A percentile compares a stretch with the other conserved stretches of the same genome.
These are phyloP conservation scores for Melanaphis sacchari DNA, from an alignment of 1,140 invertebrate species.

Conservation along the genomic window DNA sequence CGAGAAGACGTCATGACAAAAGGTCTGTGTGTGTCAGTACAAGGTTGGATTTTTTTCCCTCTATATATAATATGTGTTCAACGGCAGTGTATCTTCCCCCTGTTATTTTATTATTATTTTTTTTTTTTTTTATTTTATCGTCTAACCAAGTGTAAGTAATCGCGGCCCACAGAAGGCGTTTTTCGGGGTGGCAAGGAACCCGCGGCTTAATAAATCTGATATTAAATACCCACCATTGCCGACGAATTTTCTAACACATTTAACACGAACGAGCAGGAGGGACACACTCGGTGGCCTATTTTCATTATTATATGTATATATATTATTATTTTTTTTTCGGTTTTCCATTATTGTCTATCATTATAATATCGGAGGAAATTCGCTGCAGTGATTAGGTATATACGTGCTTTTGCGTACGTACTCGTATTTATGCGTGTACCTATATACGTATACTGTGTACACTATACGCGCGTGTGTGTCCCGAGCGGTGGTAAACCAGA, in stretches of 20 bases:
- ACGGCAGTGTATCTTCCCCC: conserved; percentile 19
- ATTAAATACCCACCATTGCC: conserved; percentile 53
- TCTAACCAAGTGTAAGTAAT: conserved; percentile 51
- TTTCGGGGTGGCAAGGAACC: not conserved
- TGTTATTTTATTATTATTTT: conserved; percentile 42
- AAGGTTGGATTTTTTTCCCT: conserved; percentile 26
- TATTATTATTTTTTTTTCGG: too few relatives aligned
- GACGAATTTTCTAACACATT: conserved; percentile 57
- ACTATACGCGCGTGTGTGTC: not conserved
- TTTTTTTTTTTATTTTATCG: conserved; percentile 37
- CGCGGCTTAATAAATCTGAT: conserved; percentile 56
- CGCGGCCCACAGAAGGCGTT: conserved; percentile 52
- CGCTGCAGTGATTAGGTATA: conserved; percentile 34
- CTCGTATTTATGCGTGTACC: too few relatives aligned
- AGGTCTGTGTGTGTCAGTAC: conserved; percentile 25
- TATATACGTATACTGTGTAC: too few relatives aligned
- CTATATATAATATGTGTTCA: not conserved
- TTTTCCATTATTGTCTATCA: not conserved
- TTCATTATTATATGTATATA: too few relatives aligned
- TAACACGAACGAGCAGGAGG: conserved; percentile 47
- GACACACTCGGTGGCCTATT: conserved; percentile 41
- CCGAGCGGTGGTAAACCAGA: not conserved
- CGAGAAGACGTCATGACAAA: conserved; percentile 44
- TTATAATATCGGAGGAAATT: conserved; percentile 38
- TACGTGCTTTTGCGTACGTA: not conserved